phyloP scores from a whole-genome alignment of 2,113 vertebrate species.

The Butorides virescens region DNA sequence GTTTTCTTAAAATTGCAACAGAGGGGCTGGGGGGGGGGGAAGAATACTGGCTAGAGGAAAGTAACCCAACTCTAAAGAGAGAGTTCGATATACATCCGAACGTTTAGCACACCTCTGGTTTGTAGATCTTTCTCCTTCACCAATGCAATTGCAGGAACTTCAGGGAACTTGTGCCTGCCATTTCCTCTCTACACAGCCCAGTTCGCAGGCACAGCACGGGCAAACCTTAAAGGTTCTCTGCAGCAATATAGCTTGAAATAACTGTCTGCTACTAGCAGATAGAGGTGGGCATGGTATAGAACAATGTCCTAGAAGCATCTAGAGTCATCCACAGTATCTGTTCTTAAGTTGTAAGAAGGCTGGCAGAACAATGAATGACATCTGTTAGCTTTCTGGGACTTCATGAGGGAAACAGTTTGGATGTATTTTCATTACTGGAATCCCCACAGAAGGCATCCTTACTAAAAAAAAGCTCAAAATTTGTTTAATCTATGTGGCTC shows the following conservation, averaged over 20 bases:
- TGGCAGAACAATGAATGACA: not conserved
- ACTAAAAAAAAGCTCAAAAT: not conserved
- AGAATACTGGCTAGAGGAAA: not conserved
- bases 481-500: not conserved
- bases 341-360: not conserved
- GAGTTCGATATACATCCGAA: not conserved
- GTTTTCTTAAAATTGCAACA: not conserved
- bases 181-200: not conserved
- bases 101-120: not conserved
- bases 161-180: not conserved
- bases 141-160: not conserved
- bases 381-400: not conserved
- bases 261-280: not conserved
- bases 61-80: not conserved
- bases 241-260: not conserved
- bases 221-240: not conserved
- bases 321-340: not conserved
- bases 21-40: not conserved
- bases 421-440: not conserved
- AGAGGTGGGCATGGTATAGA: not conserved
- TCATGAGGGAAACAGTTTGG: not conserved
- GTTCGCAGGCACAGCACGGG: not conserved
- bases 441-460: not conserved
- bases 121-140: not conserved
- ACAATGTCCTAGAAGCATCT: not conserved